These are phyloP conservation scores for Odontophorus gujanensis DNA, from an alignment of 2,113 vertebrate species.

Conservation along the genomic window DNA sequence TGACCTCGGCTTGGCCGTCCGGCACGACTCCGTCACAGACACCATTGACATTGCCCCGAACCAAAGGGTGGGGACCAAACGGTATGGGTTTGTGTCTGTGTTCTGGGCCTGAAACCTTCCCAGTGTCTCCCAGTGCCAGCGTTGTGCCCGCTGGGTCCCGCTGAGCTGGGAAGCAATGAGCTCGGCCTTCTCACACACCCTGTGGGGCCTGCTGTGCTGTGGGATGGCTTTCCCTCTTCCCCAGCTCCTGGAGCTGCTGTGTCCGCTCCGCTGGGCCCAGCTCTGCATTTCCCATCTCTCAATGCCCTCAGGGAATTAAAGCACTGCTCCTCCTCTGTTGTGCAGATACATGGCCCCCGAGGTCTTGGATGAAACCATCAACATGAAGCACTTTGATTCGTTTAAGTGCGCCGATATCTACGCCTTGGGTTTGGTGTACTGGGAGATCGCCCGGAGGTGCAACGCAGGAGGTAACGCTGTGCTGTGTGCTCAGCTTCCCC, in stretches of 20 bases:
- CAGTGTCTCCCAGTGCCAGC: neutral
- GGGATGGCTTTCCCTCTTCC: neutral
- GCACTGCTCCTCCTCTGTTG: neutral
- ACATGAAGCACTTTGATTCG: slow-evolving; percentile 99
- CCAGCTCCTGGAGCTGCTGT: neutral
- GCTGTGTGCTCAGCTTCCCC: accelerated
- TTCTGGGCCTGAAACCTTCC: neutral
- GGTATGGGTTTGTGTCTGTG: slow-evolving; percentile 74
- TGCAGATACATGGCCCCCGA: slow-evolving; percentile 98
- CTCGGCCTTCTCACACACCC: neutral
- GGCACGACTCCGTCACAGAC: slow-evolving; percentile 94
- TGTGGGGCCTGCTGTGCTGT: neutral
- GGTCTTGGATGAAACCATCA: slow-evolving; percentile 97
- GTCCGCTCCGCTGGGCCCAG: accelerated
- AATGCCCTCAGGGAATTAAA: neutral
- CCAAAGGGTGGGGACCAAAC: slow-evolving; percentile 96
- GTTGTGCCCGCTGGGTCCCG: neutral
- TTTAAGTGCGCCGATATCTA: slow-evolving; percentile 99
- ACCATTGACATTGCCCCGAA: slow-evolving; percentile 98
- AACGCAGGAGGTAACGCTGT: slow-evolving; percentile 87
- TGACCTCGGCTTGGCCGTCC: slow-evolving; percentile 95
- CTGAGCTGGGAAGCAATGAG: neutral
- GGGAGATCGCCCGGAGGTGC: slow-evolving; percentile 97
- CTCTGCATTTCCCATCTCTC: neutral
- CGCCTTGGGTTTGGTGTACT: slow-evolving; percentile 94